Conservation (phyloP, 2,797 vertebrate genomes). For the Tangara arthus region DNA sequence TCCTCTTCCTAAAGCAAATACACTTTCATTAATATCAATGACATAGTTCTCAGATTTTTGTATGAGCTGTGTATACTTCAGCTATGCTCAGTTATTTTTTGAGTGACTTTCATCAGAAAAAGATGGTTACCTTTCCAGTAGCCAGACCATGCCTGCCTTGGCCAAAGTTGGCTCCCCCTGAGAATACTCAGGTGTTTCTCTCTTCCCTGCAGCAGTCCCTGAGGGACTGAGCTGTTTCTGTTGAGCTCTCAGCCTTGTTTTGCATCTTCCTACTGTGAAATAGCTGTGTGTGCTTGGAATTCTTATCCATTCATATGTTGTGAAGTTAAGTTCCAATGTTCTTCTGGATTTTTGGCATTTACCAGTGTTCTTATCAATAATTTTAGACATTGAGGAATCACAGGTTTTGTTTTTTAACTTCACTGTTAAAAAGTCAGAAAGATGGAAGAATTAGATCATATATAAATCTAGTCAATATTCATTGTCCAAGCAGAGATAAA, state of each 20-base stretch:
- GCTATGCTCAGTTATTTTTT: background rate
- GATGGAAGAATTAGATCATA: background rate
- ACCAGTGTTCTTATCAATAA: background rate
- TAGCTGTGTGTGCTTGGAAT: background rate
- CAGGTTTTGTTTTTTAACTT: background rate
- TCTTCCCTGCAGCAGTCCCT: background rate
- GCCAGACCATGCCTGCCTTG: background rate
- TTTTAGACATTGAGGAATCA: background rate
- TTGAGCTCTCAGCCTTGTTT: background rate
- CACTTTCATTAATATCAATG: background rate
- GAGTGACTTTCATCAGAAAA: background rate
- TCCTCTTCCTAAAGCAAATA: background rate
- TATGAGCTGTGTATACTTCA: background rate
- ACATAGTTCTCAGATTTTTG: background rate
- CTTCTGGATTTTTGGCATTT: background rate
- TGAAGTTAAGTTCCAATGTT: background rate
- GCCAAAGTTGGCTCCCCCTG: background rate
- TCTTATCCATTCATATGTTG: background rate
- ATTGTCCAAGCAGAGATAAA: background rate
- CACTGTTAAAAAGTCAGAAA: background rate
- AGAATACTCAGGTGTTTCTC: background rate
- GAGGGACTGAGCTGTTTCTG: background rate
- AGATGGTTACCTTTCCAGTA: background rate
- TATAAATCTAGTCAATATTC: background rate
- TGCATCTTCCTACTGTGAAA: background rate